Conservation (phyloP, 2,888 invertebrate species). For the Dicranocentrus wangi region DNA sequence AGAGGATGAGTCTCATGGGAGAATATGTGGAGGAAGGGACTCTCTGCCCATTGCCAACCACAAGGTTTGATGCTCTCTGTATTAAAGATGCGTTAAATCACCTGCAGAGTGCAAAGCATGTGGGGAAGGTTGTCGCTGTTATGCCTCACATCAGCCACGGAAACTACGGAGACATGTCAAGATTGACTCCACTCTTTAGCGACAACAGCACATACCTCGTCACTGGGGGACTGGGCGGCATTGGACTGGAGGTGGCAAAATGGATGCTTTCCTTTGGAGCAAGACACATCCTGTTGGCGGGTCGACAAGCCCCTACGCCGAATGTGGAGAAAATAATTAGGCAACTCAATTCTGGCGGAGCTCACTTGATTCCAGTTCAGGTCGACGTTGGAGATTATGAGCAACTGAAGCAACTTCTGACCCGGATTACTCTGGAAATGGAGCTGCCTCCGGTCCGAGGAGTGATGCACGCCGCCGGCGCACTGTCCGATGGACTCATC, state of each 20-base stretch:
- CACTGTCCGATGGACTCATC: conserved; percentile 19
- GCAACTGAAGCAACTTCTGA: neutral
- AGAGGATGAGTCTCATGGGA: neutral
- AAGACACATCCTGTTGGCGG: conserved; percentile 9
- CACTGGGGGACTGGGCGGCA: conserved; percentile 44
- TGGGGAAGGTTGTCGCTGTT: conserved; percentile 40
- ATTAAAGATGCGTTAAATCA: conserved; percentile 13
- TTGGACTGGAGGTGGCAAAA: conserved; percentile 27
- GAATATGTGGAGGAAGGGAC: neutral
- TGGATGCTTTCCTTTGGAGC: conserved; percentile 42
- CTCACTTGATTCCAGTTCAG: neutral
- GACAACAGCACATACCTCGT: conserved; percentile 27
- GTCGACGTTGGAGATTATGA: conserved; percentile 2
- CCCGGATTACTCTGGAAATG: neutral
- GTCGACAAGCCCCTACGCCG: neutral
- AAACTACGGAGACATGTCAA: neutral
- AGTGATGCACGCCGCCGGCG: conserved; percentile 37
- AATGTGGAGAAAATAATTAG: neutral
- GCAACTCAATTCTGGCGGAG: neutral
- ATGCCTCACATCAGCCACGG: conserved; percentile 12
- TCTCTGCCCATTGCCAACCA: conserved; percentile 7
- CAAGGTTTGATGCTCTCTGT: neutral
- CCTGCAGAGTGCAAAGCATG: conserved; percentile 34
- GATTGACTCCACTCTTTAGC: conserved; percentile 17
- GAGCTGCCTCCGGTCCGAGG: conserved; percentile 22